Base-by-base conservation (phyloP, 2,113 vertebrate species). In the Psilopogon haemacephalus region DNA sequence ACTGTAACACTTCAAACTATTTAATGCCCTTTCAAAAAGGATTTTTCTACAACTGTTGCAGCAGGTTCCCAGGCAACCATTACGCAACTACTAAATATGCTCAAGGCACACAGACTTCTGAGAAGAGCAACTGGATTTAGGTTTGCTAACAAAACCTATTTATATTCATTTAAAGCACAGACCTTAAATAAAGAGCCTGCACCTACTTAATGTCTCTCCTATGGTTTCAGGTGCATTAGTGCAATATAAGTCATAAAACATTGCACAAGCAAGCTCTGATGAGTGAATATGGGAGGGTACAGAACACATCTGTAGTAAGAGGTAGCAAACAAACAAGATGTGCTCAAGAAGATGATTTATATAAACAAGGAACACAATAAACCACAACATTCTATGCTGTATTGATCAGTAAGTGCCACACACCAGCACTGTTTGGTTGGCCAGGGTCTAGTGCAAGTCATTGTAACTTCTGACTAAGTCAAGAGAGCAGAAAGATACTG, bases 1-100 rank as follows among this genome's bases (percentile, higher is more conserved):
- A 67, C 74, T 93, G 52, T n/a, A 86, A 81, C 88, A 67, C 52
- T 93, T 70, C 88, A 84, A 54, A 90, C 90, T 90, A 94, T 86
- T 89, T 92, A 77, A 93, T 91, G 86, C 92, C 84, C 74, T 95
- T 95, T 94, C 76, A 85, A 89, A 95, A 92, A 86, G 77, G 73
- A 81, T 95, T 87, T 92, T 71, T 91, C 86, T 93, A 92, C 92
- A 95, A 86, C 92, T 93, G 74, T 77, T 93, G 50, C 91, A 93
- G 90, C 1, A 4, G 72, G 89, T 89, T 95, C 74, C 85, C 59
- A 94, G 70, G 95, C 92, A 96, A 96, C 92, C 48, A 5, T 88
- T 94, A 93, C 11, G 19, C 84, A 95, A 83, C 62, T 16, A 58
- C 73, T 86, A 52, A 90, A 92, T 64, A 84, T 23, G 86, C 90